These are phyloP conservation scores for Adelphocoris suturalis DNA, from an alignment of 2,888 invertebrate genomes.

Conservation along the genomic window DNA sequence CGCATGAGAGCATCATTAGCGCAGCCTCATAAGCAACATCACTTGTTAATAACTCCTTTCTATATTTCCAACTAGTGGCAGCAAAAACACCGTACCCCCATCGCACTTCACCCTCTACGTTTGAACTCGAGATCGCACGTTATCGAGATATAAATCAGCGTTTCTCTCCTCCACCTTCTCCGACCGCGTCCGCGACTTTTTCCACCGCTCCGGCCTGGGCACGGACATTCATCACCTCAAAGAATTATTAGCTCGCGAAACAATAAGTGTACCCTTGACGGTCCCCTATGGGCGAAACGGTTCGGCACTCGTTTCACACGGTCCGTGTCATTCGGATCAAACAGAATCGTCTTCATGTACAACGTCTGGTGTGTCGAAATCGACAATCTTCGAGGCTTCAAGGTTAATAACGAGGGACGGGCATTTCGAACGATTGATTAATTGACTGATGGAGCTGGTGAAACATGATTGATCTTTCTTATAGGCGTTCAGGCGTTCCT, in stretches of 20 bases:
- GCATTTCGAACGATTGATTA: too few species aligned
- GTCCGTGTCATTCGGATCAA: background rate
- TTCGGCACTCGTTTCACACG: background rate
- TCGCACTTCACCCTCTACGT: slow-evolving; percentile 29
- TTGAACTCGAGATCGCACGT: slow-evolving; percentile 42
- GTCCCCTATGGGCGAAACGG: slow-evolving; percentile 15
- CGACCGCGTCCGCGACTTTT: slow-evolving; percentile 14
- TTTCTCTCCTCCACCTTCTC: slow-evolving; percentile 41
- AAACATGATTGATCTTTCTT: too few species aligned
- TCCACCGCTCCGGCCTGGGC: background rate
- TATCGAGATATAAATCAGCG: slow-evolving; percentile 65
- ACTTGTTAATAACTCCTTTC: slow-evolving; percentile 67
- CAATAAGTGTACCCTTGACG: slow-evolving; percentile 36
- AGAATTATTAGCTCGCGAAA: slow-evolving; percentile 40
- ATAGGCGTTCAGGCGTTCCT: too few species aligned
- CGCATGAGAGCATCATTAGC: slow-evolving; percentile 63
- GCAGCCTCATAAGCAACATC: slow-evolving; percentile 63
- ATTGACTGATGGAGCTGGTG: too few species aligned
- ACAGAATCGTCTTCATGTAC: too few species aligned
- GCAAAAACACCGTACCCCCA: slow-evolving; percentile 50
- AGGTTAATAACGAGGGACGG: too few species aligned
- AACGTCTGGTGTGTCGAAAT: too few species aligned
- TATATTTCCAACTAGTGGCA: slow-evolving; percentile 56
- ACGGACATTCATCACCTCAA: slow-evolving; percentile 35
- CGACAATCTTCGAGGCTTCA: too few species aligned